Conservation (phyloP, 2,888 invertebrate species). For the Cataglyphis rosenhaueri region DNA sequence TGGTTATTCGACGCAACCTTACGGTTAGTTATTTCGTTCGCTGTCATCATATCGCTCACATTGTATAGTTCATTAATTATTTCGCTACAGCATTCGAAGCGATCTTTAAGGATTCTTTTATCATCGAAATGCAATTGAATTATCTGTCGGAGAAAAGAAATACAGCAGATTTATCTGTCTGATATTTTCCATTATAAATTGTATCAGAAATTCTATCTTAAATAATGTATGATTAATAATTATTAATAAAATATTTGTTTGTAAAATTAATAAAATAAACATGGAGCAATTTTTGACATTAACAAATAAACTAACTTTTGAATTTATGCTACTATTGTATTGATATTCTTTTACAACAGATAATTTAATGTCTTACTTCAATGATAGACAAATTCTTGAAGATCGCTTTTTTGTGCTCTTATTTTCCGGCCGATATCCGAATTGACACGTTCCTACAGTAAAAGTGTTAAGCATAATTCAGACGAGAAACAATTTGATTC, state of each 20-base stretch:
- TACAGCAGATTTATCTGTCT: constrained; percentile 19
- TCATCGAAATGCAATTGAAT: constrained; percentile 21
- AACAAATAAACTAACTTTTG: background rate
- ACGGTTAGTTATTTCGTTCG: constrained; percentile 79
- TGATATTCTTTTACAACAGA: background rate
- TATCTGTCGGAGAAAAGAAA: background rate
- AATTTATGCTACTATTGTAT: background rate
- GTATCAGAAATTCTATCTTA: background rate
- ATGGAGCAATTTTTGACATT: background rate
- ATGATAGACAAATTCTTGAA: background rate
- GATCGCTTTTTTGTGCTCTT: constrained; percentile 1
- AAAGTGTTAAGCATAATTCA: constrained; percentile 59
- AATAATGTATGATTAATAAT: background rate
- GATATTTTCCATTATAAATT: background rate
- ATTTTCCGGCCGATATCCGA: background rate
- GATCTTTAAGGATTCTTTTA: constrained; percentile 14
- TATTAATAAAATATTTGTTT: constrained; percentile 3
- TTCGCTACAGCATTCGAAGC: background rate
- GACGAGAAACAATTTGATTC: constrained; percentile 69
- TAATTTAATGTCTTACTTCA: background rate
- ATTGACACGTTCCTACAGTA: constrained; percentile 36
- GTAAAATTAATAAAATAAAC: background rate
- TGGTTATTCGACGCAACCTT: constrained; percentile 81
- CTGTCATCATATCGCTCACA: constrained; percentile 54
- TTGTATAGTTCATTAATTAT: constrained; percentile 36